Conservation (phyloP, 2,113 vertebrate species). For the Saguinus imperator region DNA sequence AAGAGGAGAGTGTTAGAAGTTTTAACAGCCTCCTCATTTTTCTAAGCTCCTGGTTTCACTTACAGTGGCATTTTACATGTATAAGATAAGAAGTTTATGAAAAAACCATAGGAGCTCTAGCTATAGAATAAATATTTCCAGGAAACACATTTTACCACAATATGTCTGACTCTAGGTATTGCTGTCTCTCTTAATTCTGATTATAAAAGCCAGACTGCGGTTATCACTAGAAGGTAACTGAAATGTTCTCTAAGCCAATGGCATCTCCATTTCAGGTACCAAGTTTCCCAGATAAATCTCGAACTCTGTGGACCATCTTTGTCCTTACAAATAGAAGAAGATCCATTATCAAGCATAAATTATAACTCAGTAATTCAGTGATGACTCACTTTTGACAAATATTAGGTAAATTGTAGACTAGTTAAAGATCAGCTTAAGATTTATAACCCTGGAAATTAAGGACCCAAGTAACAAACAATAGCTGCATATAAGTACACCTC, state of each 20-base stretch:
- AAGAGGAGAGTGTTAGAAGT: background rate
- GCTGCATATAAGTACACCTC: background rate
- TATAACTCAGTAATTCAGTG: conserved; percentile 19
- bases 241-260: conserved; percentile 38
- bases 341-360: background rate
- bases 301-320: background rate
- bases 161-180: background rate
- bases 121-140: background rate
- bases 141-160: background rate
- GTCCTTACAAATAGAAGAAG: background rate
- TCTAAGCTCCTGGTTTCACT: background rate
- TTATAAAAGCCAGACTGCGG: background rate
- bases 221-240: background rate
- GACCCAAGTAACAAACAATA: background rate
- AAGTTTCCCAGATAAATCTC: background rate
- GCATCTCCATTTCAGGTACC: conserved; percentile 8
- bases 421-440: conserved; percentile 51
- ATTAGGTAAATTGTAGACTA: conserved; percentile 28
- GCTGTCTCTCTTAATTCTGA: background rate
- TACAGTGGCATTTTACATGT: background rate
- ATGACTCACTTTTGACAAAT: conserved; percentile 12
- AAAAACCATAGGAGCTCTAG: background rate
- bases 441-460: conserved; percentile 16
- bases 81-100: background rate
- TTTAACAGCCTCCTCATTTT: background rate